These are phyloP conservation scores for Bostrychus sinensis DNA, from an alignment of 2,113 vertebrate species.

Conservation along the genomic window DNA sequence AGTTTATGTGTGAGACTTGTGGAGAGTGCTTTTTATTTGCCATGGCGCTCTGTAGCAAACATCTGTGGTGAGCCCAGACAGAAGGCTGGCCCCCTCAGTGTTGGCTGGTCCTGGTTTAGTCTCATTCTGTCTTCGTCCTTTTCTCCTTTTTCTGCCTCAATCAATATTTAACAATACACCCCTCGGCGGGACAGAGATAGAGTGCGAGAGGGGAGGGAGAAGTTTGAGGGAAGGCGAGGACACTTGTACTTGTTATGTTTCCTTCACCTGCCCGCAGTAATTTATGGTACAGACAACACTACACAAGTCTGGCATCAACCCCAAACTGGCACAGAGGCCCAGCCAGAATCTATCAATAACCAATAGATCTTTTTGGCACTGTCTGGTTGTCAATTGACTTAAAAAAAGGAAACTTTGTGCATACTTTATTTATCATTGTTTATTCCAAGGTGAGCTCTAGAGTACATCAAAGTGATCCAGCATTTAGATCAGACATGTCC, in stretches of 20 bases:
- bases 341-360: conserved; percentile 4
- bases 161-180: conserved; percentile 73
- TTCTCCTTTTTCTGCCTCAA: conserved; percentile 19
- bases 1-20: conserved; percentile 26
- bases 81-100: conserved; percentile 57
- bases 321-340: neutral
- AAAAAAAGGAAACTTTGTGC: neutral
- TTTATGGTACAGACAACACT: conserved; percentile 21
- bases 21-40: conserved; percentile 49
- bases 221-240: conserved; percentile 27
- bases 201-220: conserved; percentile 4
- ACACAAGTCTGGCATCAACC: conserved; percentile 29
- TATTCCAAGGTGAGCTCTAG: neutral
- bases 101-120: conserved; percentile 36
- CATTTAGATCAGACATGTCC: neutral
- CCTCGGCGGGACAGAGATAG: conserved; percentile 43
- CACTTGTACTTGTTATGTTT: conserved; percentile 26
- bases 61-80: conserved; percentile 69
- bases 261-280: conserved; percentile 9
- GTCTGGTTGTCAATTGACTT: neutral
- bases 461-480: neutral
- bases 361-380: neutral
- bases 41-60: conserved; percentile 60
- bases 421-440: neutral
- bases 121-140: conserved; percentile 13